These are phyloP conservation scores for Neolamprologus fasciatus DNA, from an alignment of 2,113 vertebrate species.

Conservation along the genomic window DNA sequence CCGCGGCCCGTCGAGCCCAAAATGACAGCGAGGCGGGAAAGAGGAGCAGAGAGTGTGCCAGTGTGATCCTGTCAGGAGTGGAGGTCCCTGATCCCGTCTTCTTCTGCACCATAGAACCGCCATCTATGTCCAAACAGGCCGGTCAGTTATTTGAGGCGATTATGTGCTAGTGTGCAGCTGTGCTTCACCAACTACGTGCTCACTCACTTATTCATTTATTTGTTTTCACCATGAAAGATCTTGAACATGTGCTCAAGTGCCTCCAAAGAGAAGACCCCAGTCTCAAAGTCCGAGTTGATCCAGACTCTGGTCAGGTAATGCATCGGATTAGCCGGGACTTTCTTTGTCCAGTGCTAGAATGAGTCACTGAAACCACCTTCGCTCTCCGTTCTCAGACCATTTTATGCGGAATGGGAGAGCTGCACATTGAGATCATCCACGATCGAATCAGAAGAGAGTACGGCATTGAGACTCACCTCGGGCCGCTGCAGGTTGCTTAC, in stretches of 20 bases:
- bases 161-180: neutral
- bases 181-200: neutral
- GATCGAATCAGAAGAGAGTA: conserved; percentile 93
- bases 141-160: conserved; percentile 58
- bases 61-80: conserved; percentile 82
- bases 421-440: conserved; percentile 95
- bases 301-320: conserved; percentile 71
- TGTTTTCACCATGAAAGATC: conserved; percentile 66
- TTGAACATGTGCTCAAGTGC: conserved; percentile 85
- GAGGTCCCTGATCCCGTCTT: conserved; percentile 96
- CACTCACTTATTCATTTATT: neutral
- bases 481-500: conserved; percentile 92
- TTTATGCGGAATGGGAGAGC: conserved; percentile 97
- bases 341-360: neutral
- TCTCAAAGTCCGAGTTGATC: conserved; percentile 69
- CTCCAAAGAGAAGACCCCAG: conserved; percentile 95
- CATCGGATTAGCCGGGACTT: neutral
- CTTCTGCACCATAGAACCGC: conserved; percentile 96
- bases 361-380: neutral
- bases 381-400: conserved; percentile 73
- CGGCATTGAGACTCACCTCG: conserved; percentile 85
- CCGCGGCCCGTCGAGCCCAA: conserved; percentile 67
- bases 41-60: conserved; percentile 24
- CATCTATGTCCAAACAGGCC: conserved; percentile 84
- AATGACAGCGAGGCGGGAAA: conserved; percentile 18